These are phyloP conservation scores for Austrofundulus limnaeus DNA, from an alignment of 2,113 vertebrate species.

Conservation along the genomic window DNA sequence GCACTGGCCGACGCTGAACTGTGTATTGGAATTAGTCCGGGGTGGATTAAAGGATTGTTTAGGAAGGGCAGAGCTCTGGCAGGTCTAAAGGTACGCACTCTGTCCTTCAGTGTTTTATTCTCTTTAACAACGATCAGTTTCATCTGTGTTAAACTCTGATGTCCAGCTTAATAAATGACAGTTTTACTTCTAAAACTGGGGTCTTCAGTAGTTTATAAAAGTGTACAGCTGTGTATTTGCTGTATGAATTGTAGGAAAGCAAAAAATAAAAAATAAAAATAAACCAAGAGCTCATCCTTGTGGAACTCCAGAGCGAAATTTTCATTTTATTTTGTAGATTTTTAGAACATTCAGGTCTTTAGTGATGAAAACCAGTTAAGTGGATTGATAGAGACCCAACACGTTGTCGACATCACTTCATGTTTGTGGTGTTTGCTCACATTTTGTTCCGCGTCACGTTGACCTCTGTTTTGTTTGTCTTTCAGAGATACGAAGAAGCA, in stretches of 20 bases:
- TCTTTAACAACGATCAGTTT: too few species aligned
- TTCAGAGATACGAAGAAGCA: conserved; percentile 79
- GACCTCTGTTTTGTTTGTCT: not conserved
- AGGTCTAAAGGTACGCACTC: conserved; percentile 79
- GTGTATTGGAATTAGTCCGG: conserved; percentile 70
- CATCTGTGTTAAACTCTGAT: too few species aligned
- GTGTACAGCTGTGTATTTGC: not conserved
- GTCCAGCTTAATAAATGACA: too few species aligned
- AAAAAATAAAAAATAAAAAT: too few species aligned
- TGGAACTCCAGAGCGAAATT: not conserved
- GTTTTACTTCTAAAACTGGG: not conserved
- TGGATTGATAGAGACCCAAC: too few species aligned
- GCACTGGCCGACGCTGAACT: conserved; percentile 78
- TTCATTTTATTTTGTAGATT: too few species aligned
- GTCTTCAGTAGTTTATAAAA: not conserved
- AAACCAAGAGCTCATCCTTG: not conserved
- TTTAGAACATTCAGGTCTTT: too few species aligned
- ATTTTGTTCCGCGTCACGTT: not conserved
- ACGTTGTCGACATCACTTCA: not conserved
- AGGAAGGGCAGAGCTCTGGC: conserved; percentile 82
- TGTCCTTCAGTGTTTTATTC: too few species aligned
- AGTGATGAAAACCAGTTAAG: too few species aligned
- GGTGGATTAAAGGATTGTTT: conserved; percentile 84
- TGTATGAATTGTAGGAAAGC: not conserved
- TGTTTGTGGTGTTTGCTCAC: conserved; percentile 21